phyloP scores from a whole-genome alignment of 64 coral and sea anemone genomes.

The Orbicella faveolata region DNA sequence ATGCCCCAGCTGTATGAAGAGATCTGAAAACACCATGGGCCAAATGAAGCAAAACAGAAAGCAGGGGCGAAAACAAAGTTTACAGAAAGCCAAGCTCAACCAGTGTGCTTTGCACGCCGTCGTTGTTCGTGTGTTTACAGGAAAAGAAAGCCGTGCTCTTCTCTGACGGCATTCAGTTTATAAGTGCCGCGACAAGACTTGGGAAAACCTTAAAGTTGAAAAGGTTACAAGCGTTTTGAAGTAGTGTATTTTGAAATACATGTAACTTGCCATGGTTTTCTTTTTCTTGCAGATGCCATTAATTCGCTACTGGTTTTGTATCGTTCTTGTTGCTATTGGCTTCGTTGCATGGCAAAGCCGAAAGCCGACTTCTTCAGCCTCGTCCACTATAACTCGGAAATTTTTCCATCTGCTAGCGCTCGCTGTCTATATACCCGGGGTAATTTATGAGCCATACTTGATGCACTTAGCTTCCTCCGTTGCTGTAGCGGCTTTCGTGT shows the following conservation, averaged over 20 bases:
- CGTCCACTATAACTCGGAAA: constrained; percentile 60
- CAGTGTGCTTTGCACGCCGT: no score
- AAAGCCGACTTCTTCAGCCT: neutral
- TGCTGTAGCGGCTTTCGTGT: constrained; percentile 87
- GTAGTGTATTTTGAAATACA: neutral
- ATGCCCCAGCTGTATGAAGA: no score
- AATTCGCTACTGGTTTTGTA: constrained; percentile 66
- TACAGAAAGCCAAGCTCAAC: no score
- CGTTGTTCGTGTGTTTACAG: no score
- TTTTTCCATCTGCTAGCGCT: constrained; percentile 79
- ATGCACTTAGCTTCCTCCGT: constrained; percentile 83
- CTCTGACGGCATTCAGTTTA: no score
- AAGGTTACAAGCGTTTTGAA: no score
- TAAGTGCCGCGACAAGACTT: no score
- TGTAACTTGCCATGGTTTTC: neutral
- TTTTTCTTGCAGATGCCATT: constrained; percentile 65
- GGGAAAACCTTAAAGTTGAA: no score
- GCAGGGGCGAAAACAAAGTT: no score
- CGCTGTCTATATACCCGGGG: constrained; percentile 81
- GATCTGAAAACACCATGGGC: no score
- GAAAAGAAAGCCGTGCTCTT: no score
- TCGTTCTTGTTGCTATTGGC: constrained; percentile 66
- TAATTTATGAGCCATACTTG: constrained; percentile 77
- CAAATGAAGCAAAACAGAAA: no score
- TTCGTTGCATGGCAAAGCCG: constrained; percentile 77